Conservation (phyloP, 2,113 vertebrate genomes). For the Thalassoma bifasciatum region DNA sequence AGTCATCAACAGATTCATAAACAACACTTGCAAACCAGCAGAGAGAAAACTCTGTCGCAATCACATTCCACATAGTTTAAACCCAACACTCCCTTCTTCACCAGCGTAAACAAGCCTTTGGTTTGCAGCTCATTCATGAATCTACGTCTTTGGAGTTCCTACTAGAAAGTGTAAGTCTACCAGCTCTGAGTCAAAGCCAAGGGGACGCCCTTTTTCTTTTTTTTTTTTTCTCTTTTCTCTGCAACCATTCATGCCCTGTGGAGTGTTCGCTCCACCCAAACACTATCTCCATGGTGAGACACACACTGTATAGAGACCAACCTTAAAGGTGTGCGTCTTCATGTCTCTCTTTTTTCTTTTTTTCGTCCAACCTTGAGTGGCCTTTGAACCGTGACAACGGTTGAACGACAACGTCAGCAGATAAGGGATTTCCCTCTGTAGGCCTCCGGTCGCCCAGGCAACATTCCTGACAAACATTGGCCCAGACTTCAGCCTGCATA, state of each 20-base stretch:
- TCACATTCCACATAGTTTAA: slow-evolving; percentile 47
- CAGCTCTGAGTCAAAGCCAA: slow-evolving; percentile 66
- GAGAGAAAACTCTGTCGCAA: slow-evolving; percentile 54
- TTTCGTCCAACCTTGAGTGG: slow-evolving; percentile 42
- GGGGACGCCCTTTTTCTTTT: slow-evolving; percentile 57
- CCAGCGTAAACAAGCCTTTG: slow-evolving; percentile 57
- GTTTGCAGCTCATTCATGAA: slow-evolving; percentile 72
- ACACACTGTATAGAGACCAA: slow-evolving; percentile 60
- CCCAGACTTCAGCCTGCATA: slow-evolving; percentile 69
- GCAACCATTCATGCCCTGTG: slow-evolving; percentile 65
- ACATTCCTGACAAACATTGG: slow-evolving; percentile 86
- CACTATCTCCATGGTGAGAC: slow-evolving; percentile 77
- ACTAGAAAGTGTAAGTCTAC: slow-evolving; percentile 63
- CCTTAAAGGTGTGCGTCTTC: slow-evolving; percentile 56
- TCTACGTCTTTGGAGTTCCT: slow-evolving; percentile 49
- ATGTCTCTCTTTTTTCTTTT: slow-evolving; percentile 14
- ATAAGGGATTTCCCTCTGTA: slow-evolving; percentile 80
- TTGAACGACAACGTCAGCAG: slow-evolving; percentile 74
- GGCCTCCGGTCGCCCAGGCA: slow-evolving; percentile 75
- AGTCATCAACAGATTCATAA: neutral
- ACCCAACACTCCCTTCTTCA: slow-evolving; percentile 37
- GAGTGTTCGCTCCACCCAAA: slow-evolving; percentile 74
- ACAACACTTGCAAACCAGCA: slow-evolving; percentile 16
- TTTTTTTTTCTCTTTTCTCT: slow-evolving; percentile 44
- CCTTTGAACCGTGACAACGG: slow-evolving; percentile 73